Percentiles rank a stretch among this genome's conserved stretches.
Evolutionary conservation across 1,140 invertebrate genomes (phyloP).

Genomic region (Heliconius congener): DNA sequence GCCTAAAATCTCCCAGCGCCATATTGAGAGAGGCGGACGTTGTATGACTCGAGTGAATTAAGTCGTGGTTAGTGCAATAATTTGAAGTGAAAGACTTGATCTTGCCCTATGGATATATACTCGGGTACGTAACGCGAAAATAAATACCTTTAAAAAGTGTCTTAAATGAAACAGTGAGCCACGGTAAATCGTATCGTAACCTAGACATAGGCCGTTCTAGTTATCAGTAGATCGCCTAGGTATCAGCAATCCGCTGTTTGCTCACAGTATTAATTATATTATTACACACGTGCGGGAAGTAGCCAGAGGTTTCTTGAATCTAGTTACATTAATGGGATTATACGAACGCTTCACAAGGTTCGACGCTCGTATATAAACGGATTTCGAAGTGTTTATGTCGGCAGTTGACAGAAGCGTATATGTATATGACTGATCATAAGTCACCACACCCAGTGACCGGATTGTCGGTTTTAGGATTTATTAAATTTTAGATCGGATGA

Average conservation of each 20-base stretch:
- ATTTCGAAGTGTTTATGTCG: conserved; percentile 82
- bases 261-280: conserved; percentile 82
- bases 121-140: conserved; percentile 79
- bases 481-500: conserved; percentile 77
- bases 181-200: conserved; percentile 75
- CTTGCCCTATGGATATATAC: conserved; percentile 82
- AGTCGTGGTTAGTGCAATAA: conserved; percentile 81
- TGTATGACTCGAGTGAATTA: conserved; percentile 80
- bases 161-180: conserved; percentile 52
- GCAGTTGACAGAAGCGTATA: conserved; percentile 82
- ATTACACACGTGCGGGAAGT: conserved; percentile 79
- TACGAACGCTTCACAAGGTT: conserved; percentile 78
- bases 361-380: conserved; percentile 81
- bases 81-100: conserved; percentile 79
- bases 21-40: conserved; percentile 82
- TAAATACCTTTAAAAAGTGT: conserved; percentile 62
- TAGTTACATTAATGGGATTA: conserved; percentile 82
- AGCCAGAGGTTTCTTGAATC: conserved; percentile 82
- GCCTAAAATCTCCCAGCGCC: conserved; percentile 81
- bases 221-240: conserved; percentile 81
- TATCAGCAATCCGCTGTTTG: conserved; percentile 81
- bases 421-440: conserved; percentile 82
- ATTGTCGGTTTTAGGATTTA: conserved; percentile 81
- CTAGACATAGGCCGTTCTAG: conserved; percentile 82
- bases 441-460: conserved; percentile 82